Conservation (phyloP, 2,888 invertebrate genomes). For the Nasonovia ribisnigri region DNA sequence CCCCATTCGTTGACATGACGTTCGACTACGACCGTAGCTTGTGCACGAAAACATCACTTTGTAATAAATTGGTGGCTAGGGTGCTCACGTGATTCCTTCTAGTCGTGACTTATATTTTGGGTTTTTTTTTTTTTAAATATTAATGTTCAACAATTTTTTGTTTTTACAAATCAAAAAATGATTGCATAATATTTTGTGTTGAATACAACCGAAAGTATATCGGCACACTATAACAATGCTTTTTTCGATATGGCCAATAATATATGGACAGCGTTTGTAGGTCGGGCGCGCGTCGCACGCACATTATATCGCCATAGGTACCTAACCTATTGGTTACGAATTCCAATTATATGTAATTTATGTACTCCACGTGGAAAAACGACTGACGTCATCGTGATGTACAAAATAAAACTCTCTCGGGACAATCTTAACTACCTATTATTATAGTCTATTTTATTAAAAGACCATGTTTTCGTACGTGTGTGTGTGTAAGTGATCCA, state of each 20-base stretch:
- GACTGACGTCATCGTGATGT: neutral
- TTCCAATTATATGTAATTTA: neutral
- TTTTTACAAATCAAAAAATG: neutral
- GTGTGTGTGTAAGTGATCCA: too few species aligned
- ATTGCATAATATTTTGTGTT: neutral
- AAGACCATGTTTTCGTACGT: too few species aligned
- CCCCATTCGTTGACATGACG: neutral
- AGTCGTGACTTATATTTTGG: neutral
- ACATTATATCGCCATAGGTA: too few species aligned
- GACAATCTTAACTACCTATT: neutral
- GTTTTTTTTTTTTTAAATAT: too few species aligned
- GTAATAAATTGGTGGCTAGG: neutral
- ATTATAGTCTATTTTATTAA: too few species aligned
- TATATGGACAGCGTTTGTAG: neutral
- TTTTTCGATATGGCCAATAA: neutral
- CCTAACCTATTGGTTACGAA: neutral
- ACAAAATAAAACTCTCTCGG: neutral
- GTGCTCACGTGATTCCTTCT: neutral
- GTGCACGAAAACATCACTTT: neutral
- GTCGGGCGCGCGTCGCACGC: neutral
- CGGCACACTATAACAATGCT: neutral
- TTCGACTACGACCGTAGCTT: neutral
- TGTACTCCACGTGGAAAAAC: neutral
- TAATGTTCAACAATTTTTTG: too few species aligned
- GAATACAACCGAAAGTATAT: neutral